These are phyloP conservation scores for Arnoldichthys spilopterus DNA, from an alignment of 2,797 vertebrate species.

Conservation along the genomic window DNA sequence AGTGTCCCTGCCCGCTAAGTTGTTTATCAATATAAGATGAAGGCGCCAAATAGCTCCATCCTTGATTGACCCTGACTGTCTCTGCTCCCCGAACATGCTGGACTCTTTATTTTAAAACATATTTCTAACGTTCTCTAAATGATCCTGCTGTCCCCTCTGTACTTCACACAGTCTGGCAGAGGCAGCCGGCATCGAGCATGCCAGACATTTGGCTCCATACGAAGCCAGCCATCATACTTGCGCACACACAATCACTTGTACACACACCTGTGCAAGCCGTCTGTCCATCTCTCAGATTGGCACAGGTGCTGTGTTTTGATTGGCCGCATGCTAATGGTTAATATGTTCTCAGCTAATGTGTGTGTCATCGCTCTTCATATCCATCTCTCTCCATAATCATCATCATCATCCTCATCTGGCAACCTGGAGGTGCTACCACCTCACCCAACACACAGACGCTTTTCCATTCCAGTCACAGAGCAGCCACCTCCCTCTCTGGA, in stretches of 20 bases:
- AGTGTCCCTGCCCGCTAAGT: constrained; percentile 47
- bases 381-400: constrained; percentile 48
- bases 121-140: constrained; percentile 69
- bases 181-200: constrained; percentile 56
- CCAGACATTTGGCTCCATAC: constrained; percentile 63
- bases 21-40: constrained; percentile 69
- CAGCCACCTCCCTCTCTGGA: constrained; percentile 75
- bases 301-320: constrained; percentile 73
- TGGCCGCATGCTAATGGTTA: constrained; percentile 61
- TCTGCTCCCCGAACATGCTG: constrained; percentile 41
- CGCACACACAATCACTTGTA: constrained; percentile 51
- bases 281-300: constrained; percentile 73
- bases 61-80: constrained; percentile 48
- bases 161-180: constrained; percentile 60
- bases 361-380: constrained; percentile 55
- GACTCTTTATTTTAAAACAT: constrained; percentile 63
- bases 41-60: constrained; percentile 54
- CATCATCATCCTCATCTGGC: constrained; percentile 51
- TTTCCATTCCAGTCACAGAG: constrained; percentile 72
- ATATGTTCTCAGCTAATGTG: constrained; percentile 56
- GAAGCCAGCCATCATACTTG: constrained; percentile 68
- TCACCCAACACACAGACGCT: constrained; percentile 35
- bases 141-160: constrained; percentile 63
- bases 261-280: constrained; percentile 78
- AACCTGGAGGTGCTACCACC: constrained; percentile 36